Conservation (phyloP, 2,113 vertebrate species). For the Alexandromys fortis region DNA sequence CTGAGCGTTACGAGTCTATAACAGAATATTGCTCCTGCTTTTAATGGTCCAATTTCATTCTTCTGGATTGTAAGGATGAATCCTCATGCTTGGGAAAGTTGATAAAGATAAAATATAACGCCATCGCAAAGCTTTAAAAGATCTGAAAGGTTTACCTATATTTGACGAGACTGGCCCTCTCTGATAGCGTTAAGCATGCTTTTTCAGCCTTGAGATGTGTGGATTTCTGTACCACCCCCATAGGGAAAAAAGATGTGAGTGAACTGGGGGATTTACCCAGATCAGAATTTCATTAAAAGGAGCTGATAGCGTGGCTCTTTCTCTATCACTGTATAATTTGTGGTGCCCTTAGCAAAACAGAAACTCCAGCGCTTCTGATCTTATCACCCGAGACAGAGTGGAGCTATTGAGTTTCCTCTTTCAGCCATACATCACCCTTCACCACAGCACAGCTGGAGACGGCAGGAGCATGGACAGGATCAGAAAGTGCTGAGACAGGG, state of each 20-base stretch:
- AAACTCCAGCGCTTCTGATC: conserved; percentile 26
- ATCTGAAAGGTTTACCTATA: conserved; percentile 44
- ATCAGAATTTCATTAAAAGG: conserved; percentile 67
- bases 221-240: not conserved
- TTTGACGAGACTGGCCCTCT: conserved; percentile 45
- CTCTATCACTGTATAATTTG: conserved; percentile 25
- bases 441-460: not conserved
- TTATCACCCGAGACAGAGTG: conserved; percentile 26
- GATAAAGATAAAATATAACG: conserved; percentile 59
- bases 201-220: not conserved
- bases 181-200: not conserved
- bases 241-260: not conserved
- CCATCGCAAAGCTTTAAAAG: conserved; percentile 14
- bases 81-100: conserved; percentile 7
- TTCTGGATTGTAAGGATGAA: conserved; percentile 19
- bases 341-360: conserved; percentile 54
- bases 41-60: not conserved
- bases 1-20: not conserved
- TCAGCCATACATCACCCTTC: not conserved
- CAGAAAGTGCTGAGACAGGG: not conserved
- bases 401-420: not conserved
- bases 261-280: not conserved
- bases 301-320: conserved; percentile 31
- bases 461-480: not conserved
- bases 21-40: not conserved